Conservation (phyloP, 2,113 vertebrate genomes). For the Piaya cayana region DNA sequence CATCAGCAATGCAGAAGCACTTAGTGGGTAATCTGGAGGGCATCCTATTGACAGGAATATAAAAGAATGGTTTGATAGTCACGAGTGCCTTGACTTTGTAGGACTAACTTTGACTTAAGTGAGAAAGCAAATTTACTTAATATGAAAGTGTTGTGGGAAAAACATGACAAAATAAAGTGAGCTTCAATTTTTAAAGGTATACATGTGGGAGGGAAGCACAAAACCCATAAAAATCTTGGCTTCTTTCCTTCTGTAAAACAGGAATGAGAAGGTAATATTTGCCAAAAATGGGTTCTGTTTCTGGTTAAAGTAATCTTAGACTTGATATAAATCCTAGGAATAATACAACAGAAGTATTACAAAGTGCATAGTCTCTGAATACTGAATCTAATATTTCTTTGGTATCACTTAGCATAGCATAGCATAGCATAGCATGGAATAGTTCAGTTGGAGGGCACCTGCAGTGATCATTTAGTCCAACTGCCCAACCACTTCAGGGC, state of each 20-base stretch:
- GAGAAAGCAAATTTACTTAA: not conserved
- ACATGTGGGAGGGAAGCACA: conserved; percentile 7
- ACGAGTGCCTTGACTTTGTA: not conserved
- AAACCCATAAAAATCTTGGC: not conserved
- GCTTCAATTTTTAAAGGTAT: not conserved
- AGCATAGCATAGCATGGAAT: not conserved
- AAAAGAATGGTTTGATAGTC: not conserved
- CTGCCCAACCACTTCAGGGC: not conserved
- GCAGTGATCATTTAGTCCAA: not conserved
- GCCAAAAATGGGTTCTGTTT: conserved; percentile 27
- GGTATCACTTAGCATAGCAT: not conserved
- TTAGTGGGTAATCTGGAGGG: not conserved
- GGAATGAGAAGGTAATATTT: not conserved
- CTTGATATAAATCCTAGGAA: not conserved
- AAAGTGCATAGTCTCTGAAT: not conserved
- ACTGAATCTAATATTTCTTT: not conserved
- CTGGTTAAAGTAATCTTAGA: conserved; percentile 26
- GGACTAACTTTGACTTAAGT: not conserved
- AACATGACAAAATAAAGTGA: not conserved
- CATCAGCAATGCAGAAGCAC: not conserved
- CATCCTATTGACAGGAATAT: not conserved
- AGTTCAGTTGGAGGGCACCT: not conserved
- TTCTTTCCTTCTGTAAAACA: not conserved
- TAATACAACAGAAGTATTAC: not conserved
- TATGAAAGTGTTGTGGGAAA: not conserved